These are phyloP conservation scores for Euzophera pinguis DNA, from an alignment of 2,888 invertebrate species.

Conservation along the genomic window DNA sequence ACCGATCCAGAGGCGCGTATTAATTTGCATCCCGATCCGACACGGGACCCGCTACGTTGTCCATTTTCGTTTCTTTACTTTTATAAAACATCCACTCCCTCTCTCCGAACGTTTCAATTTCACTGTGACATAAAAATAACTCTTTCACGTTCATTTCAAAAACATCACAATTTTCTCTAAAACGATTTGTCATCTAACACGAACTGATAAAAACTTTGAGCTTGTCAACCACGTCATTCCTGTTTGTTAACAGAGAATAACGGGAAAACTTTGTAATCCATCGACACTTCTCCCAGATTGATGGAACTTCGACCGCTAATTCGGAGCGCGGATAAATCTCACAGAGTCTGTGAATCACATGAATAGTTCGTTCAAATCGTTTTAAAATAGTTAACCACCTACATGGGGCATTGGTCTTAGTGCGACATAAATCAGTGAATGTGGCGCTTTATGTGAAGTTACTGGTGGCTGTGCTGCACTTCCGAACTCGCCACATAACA, in stretches of 20 bases:
- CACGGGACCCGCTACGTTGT: constrained; percentile 55
- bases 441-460: constrained; percentile 40
- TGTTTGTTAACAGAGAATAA: constrained; percentile 7
- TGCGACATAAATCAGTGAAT: constrained; percentile 52
- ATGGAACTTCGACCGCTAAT: constrained; percentile 6
- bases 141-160: constrained; percentile 17
- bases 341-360: constrained; percentile 29
- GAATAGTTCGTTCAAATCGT: constrained; percentile 32
- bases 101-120: constrained; percentile 36
- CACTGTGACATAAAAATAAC: constrained; percentile 31
- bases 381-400: constrained; percentile 48
- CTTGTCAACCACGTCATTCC: constrained; percentile 11
- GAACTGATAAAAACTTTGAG: constrained; percentile 12
- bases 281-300: constrained; percentile 4
- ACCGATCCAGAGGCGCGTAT: constrained; percentile 70
- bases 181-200: constrained; percentile 9
- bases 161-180: constrained; percentile 9
- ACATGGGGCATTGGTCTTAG: constrained; percentile 50
- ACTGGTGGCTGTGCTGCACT: constrained; percentile 24
- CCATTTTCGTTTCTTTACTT: constrained; percentile 64
- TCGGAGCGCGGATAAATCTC: constrained; percentile 15
- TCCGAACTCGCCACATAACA: constrained; percentile 27
- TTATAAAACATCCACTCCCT: constrained; percentile 29
- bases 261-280: constrained; percentile 5
- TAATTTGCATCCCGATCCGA: constrained; percentile 74